phyloP scores from a whole-genome alignment of 2,113 vertebrate genomes.

The Bufo bufo region DNA sequence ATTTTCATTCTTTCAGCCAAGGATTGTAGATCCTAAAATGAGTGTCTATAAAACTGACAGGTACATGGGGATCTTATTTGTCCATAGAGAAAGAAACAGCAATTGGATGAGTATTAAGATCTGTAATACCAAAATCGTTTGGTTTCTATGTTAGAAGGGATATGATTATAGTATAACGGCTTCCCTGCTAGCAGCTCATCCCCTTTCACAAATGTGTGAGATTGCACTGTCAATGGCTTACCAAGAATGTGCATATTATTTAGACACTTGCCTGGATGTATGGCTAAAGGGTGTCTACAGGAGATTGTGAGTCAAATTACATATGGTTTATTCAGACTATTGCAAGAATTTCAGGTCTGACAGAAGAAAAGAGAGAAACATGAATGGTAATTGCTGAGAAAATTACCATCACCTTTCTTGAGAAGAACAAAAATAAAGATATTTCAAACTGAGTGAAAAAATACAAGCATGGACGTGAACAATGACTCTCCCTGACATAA shows the following conservation, averaged over 20 bases:
- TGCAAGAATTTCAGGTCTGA: conserved; percentile 45
- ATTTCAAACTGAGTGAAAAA: conserved; percentile 25
- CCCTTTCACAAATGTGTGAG: conserved; percentile 45
- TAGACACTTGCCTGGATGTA: conserved; percentile 43
- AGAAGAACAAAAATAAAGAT: conserved; percentile 26
- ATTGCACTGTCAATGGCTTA: conserved; percentile 54
- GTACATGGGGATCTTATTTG: conserved; percentile 41
- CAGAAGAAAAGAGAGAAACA: conserved; percentile 41
- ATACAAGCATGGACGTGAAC: conserved; percentile 25
- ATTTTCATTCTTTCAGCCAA: background rate
- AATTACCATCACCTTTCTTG: conserved; percentile 46
- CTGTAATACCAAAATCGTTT: conserved; percentile 42
- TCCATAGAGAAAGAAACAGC: conserved; percentile 23
- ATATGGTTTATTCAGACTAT: conserved; percentile 55
- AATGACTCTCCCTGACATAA: background rate
- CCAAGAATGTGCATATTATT: conserved; percentile 52
- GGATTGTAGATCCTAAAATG: background rate
- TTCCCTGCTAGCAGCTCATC: conserved; percentile 55
- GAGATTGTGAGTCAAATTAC: conserved; percentile 52
- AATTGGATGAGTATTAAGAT: conserved; percentile 34
- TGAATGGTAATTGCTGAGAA: conserved; percentile 37
- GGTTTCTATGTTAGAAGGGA: conserved; percentile 52
- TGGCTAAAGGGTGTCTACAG: conserved; percentile 46
- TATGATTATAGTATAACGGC: conserved; percentile 52
- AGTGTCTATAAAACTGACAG: background rate